Evolutionary conservation across 23 tunicate species (phyloP).

Genomic region (Trididemnum nubilum): DNA sequence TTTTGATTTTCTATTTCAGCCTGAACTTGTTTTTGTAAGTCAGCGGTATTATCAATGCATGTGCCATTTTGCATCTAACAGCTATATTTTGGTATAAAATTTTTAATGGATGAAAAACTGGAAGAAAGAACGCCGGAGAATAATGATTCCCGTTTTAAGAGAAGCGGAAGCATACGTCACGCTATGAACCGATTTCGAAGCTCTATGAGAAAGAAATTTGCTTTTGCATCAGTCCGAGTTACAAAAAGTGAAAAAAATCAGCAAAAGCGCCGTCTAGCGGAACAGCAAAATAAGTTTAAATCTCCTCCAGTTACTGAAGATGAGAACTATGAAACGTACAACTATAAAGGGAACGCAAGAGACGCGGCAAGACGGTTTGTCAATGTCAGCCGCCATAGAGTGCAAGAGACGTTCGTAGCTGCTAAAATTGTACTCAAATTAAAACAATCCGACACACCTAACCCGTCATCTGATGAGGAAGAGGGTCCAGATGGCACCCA

Average conservation of each 20-base stretch:
- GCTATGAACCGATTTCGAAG: background rate
- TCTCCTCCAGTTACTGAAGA: background rate
- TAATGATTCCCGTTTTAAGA: background rate
- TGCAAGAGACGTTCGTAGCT: slow-evolving; percentile 2
- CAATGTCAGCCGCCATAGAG: slow-evolving; percentile 11
- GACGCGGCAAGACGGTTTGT: slow-evolving; percentile 19
- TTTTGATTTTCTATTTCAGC: too few species aligned
- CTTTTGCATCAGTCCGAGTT: background rate
- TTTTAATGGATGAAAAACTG: too few species aligned
- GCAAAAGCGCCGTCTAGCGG: background rate
- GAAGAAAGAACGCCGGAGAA: too few species aligned
- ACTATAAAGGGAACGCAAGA: slow-evolving; percentile 5
- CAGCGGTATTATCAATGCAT: too few species aligned
- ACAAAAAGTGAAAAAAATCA: background rate
- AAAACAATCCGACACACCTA: background rate
- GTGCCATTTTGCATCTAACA: too few species aligned
- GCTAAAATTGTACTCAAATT: background rate
- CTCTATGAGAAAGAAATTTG: slow-evolving; percentile 11
- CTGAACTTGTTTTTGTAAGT: too few species aligned
- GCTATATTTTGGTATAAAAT: too few species aligned
- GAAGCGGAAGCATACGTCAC: background rate
- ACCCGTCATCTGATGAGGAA: background rate
- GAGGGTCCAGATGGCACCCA: background rate
- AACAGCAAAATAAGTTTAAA: background rate
- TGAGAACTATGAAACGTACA: background rate